Base-by-base conservation (phyloP, 2,797 vertebrate genomes). In the Ambastaia sidthimunki region DNA sequence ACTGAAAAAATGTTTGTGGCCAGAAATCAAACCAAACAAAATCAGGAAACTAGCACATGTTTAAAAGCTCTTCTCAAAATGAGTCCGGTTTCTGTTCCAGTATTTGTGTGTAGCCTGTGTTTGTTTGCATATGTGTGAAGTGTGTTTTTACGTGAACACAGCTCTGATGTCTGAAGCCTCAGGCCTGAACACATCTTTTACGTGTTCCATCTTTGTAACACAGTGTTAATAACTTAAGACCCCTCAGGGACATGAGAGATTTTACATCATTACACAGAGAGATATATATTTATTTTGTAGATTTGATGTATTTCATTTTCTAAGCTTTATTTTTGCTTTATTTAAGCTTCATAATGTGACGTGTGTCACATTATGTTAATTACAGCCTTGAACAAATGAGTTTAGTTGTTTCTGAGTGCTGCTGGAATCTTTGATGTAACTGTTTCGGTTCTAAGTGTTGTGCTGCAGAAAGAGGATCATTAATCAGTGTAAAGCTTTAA, bases 401-500 rank as follows among this genome's bases (percentile, higher is more conserved):
- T 13, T 41, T 60, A 12, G 34, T 75, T 50, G 15, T 28, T 21
- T 66, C 31, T 4, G 31, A 34, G 34, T 7, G 34, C 74, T 76
- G 28, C 9, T 57, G 19, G 37, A 67, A 57, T n/a, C 50, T 41
- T 0, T 47, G 52, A 59, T 48, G 68, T 7, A 44, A 54, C 7
- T 9, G 9, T 50, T 76, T 10, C 13, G 66, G 5, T 10, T 19
- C 31, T 57, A 52, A 68, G 31, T 4, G 3, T 52, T 69, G 65
- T 47, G 23, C 54, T n/a, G 23, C 12, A 7, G 52, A 69, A 59
- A 78, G 76, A 62, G 13, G n/a, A 52, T 71, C 55, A 71, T 78
- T 71, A 70, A 78, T 78, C 67, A 50, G 66, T 34, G 37, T 69
- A 50, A 70, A 69, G n/a, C 44, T 70, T 78, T 60, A 71, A 70